Evolutionary conservation across 2,888 invertebrate genomes (phyloP).

Genomic region (Hybos culiciformis): DNA sequence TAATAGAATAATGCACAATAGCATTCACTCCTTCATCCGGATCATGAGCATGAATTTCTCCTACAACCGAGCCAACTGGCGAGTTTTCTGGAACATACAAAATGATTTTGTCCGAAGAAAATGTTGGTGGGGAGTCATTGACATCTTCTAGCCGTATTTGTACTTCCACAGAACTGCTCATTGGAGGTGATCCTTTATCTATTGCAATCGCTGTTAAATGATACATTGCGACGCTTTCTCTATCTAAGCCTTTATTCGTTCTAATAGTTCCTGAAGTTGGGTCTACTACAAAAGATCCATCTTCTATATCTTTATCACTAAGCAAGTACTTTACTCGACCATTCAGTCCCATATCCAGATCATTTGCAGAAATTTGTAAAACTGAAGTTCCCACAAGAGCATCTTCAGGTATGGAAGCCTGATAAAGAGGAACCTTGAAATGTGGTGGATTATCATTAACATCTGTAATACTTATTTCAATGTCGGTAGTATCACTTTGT

Average conservation of each 20-base stretch:
- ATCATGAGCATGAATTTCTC: conserved; percentile 78
- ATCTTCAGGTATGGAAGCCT: conserved; percentile 74
- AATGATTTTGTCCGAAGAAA: conserved; percentile 74
- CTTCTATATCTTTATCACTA: conserved; percentile 58
- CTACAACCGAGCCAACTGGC: conserved; percentile 89
- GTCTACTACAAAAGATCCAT: conserved; percentile 86
- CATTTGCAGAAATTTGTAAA: conserved; percentile 64
- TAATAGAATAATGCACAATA: conserved; percentile 85
- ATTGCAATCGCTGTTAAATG: conserved; percentile 75
- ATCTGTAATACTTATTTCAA: conserved; percentile 89
- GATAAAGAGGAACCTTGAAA: conserved; percentile 70
- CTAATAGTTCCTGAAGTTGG: conserved; percentile 82
- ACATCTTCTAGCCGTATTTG: conserved; percentile 75
- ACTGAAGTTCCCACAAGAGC: conserved; percentile 69
- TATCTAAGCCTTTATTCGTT: conserved; percentile 77
- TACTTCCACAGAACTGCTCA: conserved; percentile 57
- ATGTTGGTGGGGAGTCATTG: conserved; percentile 82
- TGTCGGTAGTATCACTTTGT: conserved; percentile 84
- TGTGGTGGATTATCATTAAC: conserved; percentile 90
- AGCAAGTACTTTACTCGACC: conserved; percentile 72
- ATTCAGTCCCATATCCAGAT: conserved; percentile 76
- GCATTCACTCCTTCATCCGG: conserved; percentile 88
- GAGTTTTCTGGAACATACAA: conserved; percentile 90
- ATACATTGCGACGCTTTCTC: conserved; percentile 78
- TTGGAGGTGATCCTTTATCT: conserved; percentile 73